Conservation (phyloP, 2,113 vertebrate species). For the Triplophysa rosa region DNA sequence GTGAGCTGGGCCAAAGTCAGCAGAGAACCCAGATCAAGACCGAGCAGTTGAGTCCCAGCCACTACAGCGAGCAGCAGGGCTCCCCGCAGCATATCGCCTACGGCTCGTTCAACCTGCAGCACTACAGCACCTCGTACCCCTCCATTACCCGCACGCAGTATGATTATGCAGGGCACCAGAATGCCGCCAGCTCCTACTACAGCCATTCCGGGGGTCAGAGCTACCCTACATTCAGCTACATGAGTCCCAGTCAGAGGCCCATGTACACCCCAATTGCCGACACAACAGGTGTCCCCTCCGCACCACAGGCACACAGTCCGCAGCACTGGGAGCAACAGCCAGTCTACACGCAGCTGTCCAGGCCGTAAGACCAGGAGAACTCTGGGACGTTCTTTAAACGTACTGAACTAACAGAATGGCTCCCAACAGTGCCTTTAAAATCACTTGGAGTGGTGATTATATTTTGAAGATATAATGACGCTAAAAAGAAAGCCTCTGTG, state of each 20-base stretch:
- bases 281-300: conserved; percentile 88
- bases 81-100: conserved; percentile 91
- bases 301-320: conserved; percentile 94
- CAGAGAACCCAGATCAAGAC: conserved; percentile 95
- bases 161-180: conserved; percentile 92
- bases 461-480: conserved; percentile 86
- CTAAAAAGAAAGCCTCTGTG: conserved; percentile 89
- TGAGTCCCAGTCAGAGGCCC: conserved; percentile 91
- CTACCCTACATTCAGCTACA: conserved; percentile 94
- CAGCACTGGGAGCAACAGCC: conserved; percentile 99
- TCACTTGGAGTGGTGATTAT: conserved; percentile 83
- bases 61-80: conserved; percentile 89
- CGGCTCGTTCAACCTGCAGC: conserved; percentile 94
- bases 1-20: conserved; percentile 81
- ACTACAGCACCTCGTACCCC: conserved; percentile 91
- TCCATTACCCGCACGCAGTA: conserved; percentile 90
- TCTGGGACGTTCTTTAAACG: conserved; percentile 52
- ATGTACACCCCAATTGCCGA: conserved; percentile 98
- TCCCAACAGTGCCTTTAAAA: conserved; percentile 80
- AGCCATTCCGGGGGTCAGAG: conserved; percentile 86
- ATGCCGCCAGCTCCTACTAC: conserved; percentile 88
- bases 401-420: conserved; percentile 73
- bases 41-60: conserved; percentile 91
- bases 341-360: conserved; percentile 95
- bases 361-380: conserved; percentile 75